Conservation (phyloP, 2,113 vertebrate species). For the Colius striatus region DNA sequence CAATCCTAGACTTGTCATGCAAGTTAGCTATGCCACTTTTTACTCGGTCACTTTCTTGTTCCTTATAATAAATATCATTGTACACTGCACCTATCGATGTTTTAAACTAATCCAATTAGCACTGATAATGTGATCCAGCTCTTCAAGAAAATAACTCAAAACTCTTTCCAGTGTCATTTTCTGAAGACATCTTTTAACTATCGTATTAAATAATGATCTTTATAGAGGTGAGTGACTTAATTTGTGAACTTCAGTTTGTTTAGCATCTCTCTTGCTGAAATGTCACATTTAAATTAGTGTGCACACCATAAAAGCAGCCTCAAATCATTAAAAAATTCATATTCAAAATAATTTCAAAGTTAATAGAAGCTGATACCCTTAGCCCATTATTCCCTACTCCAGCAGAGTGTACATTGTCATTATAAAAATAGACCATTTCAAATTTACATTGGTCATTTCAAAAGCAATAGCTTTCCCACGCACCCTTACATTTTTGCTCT, state of each 20-base stretch:
- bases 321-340: constrained; percentile 23
- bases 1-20: not conserved
- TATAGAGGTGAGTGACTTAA: not conserved
- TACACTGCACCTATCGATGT: not conserved
- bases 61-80: not conserved
- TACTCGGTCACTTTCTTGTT: not conserved
- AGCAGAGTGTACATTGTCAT: not conserved
- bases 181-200: not conserved
- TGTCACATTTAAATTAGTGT: constrained; percentile 43
- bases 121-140: not conserved
- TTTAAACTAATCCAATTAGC: not conserved
- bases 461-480: not conserved
- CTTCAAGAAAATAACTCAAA: not conserved
- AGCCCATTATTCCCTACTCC: not conserved
- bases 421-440: not conserved
- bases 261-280: constrained; percentile 25
- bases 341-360: constrained; percentile 25
- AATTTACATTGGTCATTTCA: not conserved
- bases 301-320: not conserved
- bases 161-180: not conserved
- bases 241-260: constrained; percentile 6
- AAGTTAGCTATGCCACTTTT: not conserved
- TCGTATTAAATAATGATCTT: constrained; percentile 24
- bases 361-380: not conserved
- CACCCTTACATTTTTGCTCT: not conserved